phyloP scores from a whole-genome alignment of 2,888 invertebrate genomes.

The Sphaeridia pumilis region DNA sequence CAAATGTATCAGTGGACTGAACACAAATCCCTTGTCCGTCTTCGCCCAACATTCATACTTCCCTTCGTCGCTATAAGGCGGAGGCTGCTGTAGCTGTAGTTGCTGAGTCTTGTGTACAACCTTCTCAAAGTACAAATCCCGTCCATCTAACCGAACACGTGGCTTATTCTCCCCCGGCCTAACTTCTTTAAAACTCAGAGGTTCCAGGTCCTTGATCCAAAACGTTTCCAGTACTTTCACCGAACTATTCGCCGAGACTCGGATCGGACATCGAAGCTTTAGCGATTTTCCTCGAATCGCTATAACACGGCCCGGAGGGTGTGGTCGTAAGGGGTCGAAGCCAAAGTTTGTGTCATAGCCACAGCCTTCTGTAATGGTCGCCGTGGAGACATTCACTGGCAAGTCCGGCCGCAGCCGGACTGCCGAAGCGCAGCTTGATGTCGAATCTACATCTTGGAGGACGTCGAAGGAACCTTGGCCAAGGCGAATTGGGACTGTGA shows the following conservation, averaged over 20 bases:
- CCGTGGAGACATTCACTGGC: no score
- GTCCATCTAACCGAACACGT: constrained; percentile 1
- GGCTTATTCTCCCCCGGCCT: no score
- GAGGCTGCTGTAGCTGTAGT: constrained; percentile 6
- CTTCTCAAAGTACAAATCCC: constrained; percentile 31
- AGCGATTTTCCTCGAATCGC: constrained; percentile 27
- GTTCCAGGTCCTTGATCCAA: constrained; percentile 33
- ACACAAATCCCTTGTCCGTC: constrained; percentile 25
- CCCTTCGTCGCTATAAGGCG: constrained; percentile 13
- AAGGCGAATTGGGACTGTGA: constrained; percentile 25
- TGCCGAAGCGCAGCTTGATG: no score
- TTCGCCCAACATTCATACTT: constrained; percentile 31
- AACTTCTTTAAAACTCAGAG: constrained; percentile 3
- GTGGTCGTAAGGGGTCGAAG: not conserved
- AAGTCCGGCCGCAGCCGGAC: no score
- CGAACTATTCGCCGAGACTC: constrained; percentile 9
- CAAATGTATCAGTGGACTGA: constrained; percentile 25
- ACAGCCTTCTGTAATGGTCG: not conserved
- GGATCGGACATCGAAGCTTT: constrained; percentile 27
- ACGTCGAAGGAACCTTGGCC: not conserved
- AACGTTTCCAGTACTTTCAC: constrained; percentile 24
- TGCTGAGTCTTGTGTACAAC: constrained; percentile 30
- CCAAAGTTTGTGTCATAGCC: not conserved
- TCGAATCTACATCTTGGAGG: no score
- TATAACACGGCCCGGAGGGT: constrained; percentile 19